phyloP scores from a whole-genome alignment of 2,797 vertebrate species.

The Cichlasoma orientale region DNA sequence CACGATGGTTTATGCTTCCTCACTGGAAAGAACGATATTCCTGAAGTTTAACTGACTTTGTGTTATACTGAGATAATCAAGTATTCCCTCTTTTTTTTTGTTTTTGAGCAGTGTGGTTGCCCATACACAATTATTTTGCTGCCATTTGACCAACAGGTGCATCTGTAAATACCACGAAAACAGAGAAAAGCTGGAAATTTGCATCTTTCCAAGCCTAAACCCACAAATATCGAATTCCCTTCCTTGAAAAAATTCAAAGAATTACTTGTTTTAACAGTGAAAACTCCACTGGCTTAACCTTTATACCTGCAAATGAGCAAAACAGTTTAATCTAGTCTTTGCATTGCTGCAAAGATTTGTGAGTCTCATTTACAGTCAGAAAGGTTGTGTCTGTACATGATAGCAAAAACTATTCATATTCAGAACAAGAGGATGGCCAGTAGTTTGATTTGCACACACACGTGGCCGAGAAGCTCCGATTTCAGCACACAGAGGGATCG shows the following conservation, averaged over 20 bases:
- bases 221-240: rapidly evolving
- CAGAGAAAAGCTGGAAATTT: background rate
- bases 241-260: background rate
- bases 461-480: no score
- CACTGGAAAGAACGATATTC: no score
- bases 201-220: background rate
- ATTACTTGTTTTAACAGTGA: background rate
- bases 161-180: background rate
- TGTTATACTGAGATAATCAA: no score
- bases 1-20: no score
- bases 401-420: background rate
- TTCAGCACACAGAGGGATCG: no score
- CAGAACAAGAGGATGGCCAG: background rate
- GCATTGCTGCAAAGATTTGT: no score
- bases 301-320: background rate
- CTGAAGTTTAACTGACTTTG: no score
- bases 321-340: no score
- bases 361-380: background rate
- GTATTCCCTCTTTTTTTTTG: no score
- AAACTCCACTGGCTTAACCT: background rate
- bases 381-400: background rate
- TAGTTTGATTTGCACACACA: no score
- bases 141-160: background rate
- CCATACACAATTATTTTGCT: no score
- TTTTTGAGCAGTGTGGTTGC: no score